Conservation (phyloP, 2,888 invertebrate species). For the Siphonodentalium dalli region DNA sequence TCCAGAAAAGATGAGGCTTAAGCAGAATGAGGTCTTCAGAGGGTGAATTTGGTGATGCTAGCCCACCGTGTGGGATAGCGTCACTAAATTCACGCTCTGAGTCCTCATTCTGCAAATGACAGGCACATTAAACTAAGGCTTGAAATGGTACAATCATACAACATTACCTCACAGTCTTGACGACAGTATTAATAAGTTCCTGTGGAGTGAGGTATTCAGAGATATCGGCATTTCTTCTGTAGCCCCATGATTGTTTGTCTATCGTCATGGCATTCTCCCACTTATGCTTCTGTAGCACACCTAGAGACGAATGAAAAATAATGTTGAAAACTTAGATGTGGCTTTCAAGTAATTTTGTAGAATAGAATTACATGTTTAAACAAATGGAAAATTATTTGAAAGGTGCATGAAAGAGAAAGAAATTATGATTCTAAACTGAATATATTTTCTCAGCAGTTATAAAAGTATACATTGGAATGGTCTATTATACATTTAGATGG, state of each 20-base stretch:
- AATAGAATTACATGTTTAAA: neutral
- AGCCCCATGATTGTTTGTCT: conserved; percentile 76
- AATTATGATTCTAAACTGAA: neutral
- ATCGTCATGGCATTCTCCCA: conserved; percentile 97
- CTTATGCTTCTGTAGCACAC: conserved; percentile 72
- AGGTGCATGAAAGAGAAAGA: neutral
- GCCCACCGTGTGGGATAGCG: no score
- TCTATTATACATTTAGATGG: no score
- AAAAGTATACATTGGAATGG: no score
- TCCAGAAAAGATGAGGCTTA: no score
- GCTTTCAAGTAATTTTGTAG: neutral
- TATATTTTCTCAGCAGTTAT: no score
- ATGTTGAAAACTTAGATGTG: neutral
- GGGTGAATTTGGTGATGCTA: no score
- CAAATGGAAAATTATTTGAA: neutral
- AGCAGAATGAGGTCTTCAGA: no score
- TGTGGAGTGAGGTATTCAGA: conserved; percentile 55
- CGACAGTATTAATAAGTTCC: conserved; percentile 69
- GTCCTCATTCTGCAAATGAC: no score
- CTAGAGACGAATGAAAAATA: conserved; percentile 22
- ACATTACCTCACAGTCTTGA: conserved; percentile 63
- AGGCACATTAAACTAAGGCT: no score
- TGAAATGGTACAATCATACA: no score
- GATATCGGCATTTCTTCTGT: conserved; percentile 60
- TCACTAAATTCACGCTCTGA: no score